These are phyloP conservation scores for Pelusios castaneus DNA, from an alignment of 2,113 vertebrate genomes.

Conservation along the genomic window DNA sequence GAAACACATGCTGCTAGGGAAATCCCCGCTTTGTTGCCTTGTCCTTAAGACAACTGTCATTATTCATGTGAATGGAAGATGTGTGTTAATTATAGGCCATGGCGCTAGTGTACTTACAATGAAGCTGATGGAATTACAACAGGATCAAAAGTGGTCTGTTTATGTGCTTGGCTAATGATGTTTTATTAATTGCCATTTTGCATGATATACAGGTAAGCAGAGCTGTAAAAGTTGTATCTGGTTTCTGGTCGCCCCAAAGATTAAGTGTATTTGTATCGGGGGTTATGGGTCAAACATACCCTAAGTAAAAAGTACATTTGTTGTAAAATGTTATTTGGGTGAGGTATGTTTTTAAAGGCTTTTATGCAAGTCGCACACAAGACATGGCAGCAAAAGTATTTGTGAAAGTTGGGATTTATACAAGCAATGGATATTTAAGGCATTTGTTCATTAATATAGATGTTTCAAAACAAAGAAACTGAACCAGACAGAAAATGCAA, in stretches of 20 bases:
- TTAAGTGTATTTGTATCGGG: not conserved
- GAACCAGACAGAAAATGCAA: not conserved
- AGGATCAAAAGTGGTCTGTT: not conserved
- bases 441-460: not conserved
- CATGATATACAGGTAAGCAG: not conserved
- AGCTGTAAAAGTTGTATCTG: not conserved
- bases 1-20: not conserved
- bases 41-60: not conserved
- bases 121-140: not conserved
- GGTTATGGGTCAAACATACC: not conserved
- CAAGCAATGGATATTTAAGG: not conserved
- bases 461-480: not conserved
- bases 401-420: not conserved
- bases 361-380: not conserved
- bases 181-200: not conserved
- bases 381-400: not conserved
- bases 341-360: not conserved
- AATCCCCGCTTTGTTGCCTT: not conserved
- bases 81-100: not conserved
- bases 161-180: not conserved
- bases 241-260: not conserved
- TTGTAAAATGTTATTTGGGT: not conserved
- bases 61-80: not conserved
- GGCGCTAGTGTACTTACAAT: not conserved
- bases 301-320: not conserved